Conservation (phyloP, 2,797 vertebrate genomes). For the Squalus acanthias region DNA sequence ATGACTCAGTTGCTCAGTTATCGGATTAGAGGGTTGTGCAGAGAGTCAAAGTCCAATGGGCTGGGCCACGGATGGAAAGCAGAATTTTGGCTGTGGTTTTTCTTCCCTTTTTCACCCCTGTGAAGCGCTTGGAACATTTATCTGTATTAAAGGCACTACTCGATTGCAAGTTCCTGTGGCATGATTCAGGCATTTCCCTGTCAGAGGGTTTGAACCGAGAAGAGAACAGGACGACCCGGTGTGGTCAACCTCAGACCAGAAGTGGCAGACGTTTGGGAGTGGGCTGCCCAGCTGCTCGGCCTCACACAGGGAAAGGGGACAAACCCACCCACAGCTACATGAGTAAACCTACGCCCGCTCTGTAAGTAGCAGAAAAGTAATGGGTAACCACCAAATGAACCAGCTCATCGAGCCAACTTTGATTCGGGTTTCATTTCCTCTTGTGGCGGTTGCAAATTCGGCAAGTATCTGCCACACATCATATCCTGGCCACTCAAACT, state of each 20-base stretch:
- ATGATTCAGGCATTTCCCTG: neutral
- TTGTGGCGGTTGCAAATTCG: neutral
- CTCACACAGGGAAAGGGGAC: neutral
- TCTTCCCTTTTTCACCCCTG: neutral
- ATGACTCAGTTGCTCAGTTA: too few species aligned
- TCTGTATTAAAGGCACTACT: neutral
- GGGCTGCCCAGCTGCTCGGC: neutral
- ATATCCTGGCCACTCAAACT: neutral
- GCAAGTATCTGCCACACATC: neutral
- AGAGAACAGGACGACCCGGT: too few species aligned
- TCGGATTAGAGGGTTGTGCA: too few species aligned
- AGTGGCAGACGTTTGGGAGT: neutral
- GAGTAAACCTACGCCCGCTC: neutral
- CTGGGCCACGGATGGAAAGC: neutral
- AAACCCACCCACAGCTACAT: neutral
- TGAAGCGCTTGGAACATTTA: neutral
- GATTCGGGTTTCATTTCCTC: neutral
- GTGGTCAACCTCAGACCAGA: neutral
- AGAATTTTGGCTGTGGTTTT: neutral
- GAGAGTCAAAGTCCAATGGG: too few species aligned
- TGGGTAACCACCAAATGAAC: neutral
- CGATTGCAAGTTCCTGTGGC: neutral
- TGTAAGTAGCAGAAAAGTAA: neutral
- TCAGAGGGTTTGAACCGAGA: neutral
- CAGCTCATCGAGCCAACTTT: neutral